Conservation (phyloP, 2,888 invertebrate species). For the Agapostemon virescens region DNA sequence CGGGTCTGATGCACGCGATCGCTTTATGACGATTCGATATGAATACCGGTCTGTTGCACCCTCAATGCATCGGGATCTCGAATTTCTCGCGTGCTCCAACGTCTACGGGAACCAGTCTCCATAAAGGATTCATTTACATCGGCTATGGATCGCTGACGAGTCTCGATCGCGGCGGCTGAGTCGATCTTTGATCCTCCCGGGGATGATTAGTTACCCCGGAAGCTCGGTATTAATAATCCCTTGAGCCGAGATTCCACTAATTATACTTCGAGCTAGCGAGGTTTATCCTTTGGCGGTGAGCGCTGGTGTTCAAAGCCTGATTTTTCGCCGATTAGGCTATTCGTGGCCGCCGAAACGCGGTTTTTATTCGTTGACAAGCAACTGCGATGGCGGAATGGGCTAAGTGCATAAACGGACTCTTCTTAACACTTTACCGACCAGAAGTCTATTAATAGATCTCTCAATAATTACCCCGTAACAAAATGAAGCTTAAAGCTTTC, state of each 20-base stretch:
- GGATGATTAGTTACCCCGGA: slow-evolving; percentile 59
- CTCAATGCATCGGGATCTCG: slow-evolving; percentile 61
- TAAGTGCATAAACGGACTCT: too few species aligned
- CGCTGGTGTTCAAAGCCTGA: neutral
- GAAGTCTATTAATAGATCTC: too few species aligned
- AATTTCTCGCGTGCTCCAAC: slow-evolving; percentile 50
- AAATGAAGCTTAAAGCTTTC: too few species aligned
- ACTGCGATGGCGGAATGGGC: too few species aligned
- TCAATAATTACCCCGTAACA: too few species aligned
- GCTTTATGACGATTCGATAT: slow-evolving; percentile 80
- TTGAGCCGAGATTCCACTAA: slow-evolving; percentile 30
- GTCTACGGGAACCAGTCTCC: slow-evolving; percentile 5
- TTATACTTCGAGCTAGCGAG: slow-evolving; percentile 10
- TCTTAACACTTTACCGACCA: too few species aligned
- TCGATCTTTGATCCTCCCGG: slow-evolving; percentile 14
- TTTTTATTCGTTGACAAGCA: too few species aligned
- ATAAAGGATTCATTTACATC: slow-evolving; percentile 57
- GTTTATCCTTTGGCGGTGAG: slow-evolving; percentile 6
- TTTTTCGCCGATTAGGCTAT: neutral
- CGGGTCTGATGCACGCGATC: slow-evolving; percentile 78
- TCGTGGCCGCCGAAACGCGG: too few species aligned
- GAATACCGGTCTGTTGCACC: slow-evolving; percentile 57
- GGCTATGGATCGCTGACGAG: slow-evolving; percentile 44
- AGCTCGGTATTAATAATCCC: slow-evolving; percentile 26
- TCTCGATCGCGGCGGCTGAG: slow-evolving; percentile 33